Percentiles rank a stretch among this genome's conserved stretches.
phyloP scores from a whole-genome alignment of 2,113 vertebrate species.

The Callipepla squamata region DNA sequence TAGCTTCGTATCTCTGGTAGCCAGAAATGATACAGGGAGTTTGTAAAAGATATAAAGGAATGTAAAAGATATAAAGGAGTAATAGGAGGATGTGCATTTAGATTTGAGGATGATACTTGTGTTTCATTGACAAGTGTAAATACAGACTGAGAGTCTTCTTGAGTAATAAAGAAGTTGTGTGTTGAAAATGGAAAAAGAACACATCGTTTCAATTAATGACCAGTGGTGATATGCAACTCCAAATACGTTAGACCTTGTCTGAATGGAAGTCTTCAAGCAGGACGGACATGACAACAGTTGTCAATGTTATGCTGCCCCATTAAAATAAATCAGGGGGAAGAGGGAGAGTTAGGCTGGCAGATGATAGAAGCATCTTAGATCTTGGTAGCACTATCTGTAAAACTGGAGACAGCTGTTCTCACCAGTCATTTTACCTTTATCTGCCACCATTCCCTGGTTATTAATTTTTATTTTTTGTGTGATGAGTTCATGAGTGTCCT shows the following conservation, averaged over 20 bases:
- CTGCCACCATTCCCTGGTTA: not conserved
- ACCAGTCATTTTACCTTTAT: not conserved
- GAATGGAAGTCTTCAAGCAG: not conserved
- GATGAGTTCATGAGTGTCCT: not conserved
- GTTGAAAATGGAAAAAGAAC: not conserved
- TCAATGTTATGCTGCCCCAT: not conserved
- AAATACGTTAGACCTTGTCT: not conserved
- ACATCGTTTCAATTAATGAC: not conserved
- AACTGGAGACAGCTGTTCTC: not conserved
- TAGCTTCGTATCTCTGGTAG: not conserved
- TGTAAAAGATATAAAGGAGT: accelerated
- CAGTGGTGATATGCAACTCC: not conserved
- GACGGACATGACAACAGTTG: not conserved
- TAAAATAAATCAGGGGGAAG: not conserved
- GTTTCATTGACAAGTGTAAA: not conserved
- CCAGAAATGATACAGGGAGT: accelerated
- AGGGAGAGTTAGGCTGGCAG: not conserved
- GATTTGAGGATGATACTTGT: not conserved
- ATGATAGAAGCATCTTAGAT: not conserved
- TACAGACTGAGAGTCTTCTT: not conserved
- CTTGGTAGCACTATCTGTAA: not conserved
- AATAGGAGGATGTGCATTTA: not conserved
- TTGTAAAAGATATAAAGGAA: accelerated
- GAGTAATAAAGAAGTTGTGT: not conserved
- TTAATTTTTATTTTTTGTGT: not conserved